phyloP scores from a whole-genome alignment of 2,888 invertebrate genomes.

The Thymelicus acteon region DNA sequence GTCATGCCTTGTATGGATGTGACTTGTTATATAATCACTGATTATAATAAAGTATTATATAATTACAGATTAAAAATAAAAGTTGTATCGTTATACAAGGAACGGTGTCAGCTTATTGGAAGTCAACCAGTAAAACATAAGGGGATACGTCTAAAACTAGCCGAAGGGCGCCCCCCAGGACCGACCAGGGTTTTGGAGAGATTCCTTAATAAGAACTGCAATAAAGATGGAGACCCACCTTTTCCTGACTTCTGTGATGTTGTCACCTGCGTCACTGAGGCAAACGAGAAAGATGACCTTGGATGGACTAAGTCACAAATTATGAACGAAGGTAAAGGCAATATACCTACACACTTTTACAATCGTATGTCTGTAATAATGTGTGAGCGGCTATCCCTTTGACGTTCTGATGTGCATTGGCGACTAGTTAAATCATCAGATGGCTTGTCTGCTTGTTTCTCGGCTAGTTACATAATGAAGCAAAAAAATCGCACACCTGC shows the following conservation, averaged over 20 bases:
- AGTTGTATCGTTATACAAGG: constrained; percentile 54
- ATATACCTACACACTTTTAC: too few species aligned
- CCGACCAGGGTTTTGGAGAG: constrained; percentile 62
- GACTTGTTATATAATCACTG: too few species aligned
- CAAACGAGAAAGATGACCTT: constrained; percentile 54
- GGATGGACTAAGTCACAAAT: constrained; percentile 53
- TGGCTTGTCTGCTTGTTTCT: too few species aligned
- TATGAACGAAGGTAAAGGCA: constrained; percentile 58
- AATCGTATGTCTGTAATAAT: too few species aligned
- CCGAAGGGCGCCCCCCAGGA: constrained; percentile 56
- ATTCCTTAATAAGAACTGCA: constrained; percentile 60
- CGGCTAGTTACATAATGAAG: too few species aligned
- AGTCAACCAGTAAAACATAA: constrained; percentile 51
- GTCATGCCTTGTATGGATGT: too few species aligned
- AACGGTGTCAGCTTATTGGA: constrained; percentile 57
- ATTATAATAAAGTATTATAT: neutral
- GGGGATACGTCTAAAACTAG: constrained; percentile 54
- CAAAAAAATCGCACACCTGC: too few species aligned
- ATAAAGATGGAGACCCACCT: constrained; percentile 54
- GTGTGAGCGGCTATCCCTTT: too few species aligned
- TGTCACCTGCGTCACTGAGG: constrained; percentile 56
- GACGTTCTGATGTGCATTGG: too few species aligned
- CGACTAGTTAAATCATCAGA: too few species aligned
- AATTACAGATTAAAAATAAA: constrained; percentile 60
- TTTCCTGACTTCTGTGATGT: constrained; percentile 83